Evolutionary conservation across 1,140 invertebrate genomes (phyloP), one percentile per base, ranked within the genome.

Genomic region (Pseudomyrmex dendroicus): DNA sequence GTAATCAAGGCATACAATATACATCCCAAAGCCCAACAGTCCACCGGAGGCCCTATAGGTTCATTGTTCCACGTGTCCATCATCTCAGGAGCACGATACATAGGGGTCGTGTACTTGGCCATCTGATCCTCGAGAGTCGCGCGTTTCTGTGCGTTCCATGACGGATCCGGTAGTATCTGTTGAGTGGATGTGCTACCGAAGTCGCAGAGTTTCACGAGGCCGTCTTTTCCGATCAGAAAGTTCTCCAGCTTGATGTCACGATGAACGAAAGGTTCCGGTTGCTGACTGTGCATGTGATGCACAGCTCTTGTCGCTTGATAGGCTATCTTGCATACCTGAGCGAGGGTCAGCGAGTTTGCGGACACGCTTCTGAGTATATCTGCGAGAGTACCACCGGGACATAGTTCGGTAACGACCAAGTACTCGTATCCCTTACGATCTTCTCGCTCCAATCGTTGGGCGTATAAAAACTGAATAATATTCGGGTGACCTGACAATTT

Each of bases 1-100:
- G 97, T 99, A 92, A 98, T 98, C 12, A 99, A 94, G 46, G 97
- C 96, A 94, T 98, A 99, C 0, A 99, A 94, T 70, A 99, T 96
- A 94, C 99, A 99, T 7, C 99, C 99, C 22, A 99, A 94, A 2
- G 99, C 99, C 99, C 99, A 99, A 46, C 99, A 96, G 95, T 99
- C 99, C 3, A 97, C 96, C 17, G 97, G 96, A 83, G 96, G 95
- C 52, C 98, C 97, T 83, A 99, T 99, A 57, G 97, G 97, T 93
- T 97, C 97, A 94, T 99, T 99, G 91, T 97, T 98, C 97, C 99
- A 99, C 0, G 99, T 98, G 93, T 99, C 99, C 70, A 99, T 95
- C 96, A 99, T 99, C 95, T 99, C 99, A 25, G 99, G 99, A 1
- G 99, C 96, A 89, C 97, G 94, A 91, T 98, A 98, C 97, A 98